A percentile compares a stretch with the other conserved stretches of the same genome.
Conservation (phyloP, 1,140 invertebrate species). For the Arctopsyche grandis region DNA sequence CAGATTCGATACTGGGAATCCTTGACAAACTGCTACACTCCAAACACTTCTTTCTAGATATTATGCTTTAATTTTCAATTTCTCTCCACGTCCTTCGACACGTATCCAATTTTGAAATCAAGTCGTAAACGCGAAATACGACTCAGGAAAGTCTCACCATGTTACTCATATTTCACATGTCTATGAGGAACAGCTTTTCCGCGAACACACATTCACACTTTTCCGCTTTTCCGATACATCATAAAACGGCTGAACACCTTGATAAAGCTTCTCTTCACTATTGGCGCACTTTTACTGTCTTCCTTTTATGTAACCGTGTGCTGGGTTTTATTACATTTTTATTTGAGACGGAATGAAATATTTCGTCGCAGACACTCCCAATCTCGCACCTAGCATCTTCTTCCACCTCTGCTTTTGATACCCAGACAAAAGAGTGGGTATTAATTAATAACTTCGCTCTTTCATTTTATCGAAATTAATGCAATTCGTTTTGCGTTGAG, state of each 20-base stretch:
- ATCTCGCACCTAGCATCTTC: slow-evolving; percentile 24
- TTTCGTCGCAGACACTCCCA: slow-evolving; percentile 42
- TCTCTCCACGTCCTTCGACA: too few species aligned
- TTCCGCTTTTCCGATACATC: slow-evolving; percentile 49
- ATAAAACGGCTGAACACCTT: slow-evolving; percentile 51
- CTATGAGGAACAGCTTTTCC: slow-evolving; percentile 35
- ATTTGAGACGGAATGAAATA: slow-evolving; percentile 51
- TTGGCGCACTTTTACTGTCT: slow-evolving; percentile 45
- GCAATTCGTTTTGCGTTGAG: not conserved
- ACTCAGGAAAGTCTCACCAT: not conserved
- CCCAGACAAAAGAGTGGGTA: not conserved
- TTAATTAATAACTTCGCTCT: not conserved
- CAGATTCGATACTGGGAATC: too few species aligned
- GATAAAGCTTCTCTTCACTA: slow-evolving; percentile 42
- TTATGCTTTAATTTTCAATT: too few species aligned
- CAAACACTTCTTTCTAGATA: too few species aligned
- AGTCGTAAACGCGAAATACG: slow-evolving; percentile 2
- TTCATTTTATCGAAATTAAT: not conserved
- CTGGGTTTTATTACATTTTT: slow-evolving; percentile 48
- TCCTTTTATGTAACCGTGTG: slow-evolving; percentile 41
- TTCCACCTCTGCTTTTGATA: not conserved
- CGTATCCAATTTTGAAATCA: not conserved
- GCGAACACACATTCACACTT: not conserved
- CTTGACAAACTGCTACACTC: too few species aligned
- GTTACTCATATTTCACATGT: slow-evolving; percentile 16